Base-by-base conservation (phyloP, 2,113 vertebrate genomes). In the Nycticebus coucang region DNA sequence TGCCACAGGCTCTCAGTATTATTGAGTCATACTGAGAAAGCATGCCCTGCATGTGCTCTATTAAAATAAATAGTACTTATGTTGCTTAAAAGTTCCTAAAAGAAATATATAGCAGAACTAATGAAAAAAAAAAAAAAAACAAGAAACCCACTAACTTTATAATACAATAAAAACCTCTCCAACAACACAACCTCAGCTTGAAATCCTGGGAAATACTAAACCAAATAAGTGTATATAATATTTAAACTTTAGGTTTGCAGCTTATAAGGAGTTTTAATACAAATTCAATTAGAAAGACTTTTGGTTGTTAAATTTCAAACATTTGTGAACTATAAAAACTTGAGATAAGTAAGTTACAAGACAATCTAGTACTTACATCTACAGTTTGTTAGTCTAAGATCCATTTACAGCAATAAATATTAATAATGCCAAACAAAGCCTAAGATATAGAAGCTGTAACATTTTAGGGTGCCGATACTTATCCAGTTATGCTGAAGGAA, bases 171-270 rank as follows among this genome's bases (percentile, higher is more conserved):
- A 84, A 78, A 71, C n/a, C 18, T 10, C 22, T 78, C 50, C 69
- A 84, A 90, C 41, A 95, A 87, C 85, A 96, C 13, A 97, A 91
- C 57, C 30, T 78, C 50, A 95, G 74, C 78, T 90, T 80, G 9
- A 97, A 95, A 80, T 90, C 37, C 72, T 64, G 8, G 9, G 66
- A 96, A 80, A 91, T 93, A 68, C 35, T 85, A 93, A 97, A 74
- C 2, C 60, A 95, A 83, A 17, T 15, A 87, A 94, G 18, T 72
- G 4, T 78, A 92, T 41, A 77, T 94, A 75, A 64, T 50, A 77
- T 5, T 79, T 74, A 37, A 79, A 72, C 30, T 28, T 81, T 22
- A 81, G 26, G 35, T 87, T 37, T 91, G 14, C 22, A 91, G 12
- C 87, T 64, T 5, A 35, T 66, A 35, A 55, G 30, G 59, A 89